Conservation (phyloP, 2,113 vertebrate genomes). For the Myiagra hebetior region DNA sequence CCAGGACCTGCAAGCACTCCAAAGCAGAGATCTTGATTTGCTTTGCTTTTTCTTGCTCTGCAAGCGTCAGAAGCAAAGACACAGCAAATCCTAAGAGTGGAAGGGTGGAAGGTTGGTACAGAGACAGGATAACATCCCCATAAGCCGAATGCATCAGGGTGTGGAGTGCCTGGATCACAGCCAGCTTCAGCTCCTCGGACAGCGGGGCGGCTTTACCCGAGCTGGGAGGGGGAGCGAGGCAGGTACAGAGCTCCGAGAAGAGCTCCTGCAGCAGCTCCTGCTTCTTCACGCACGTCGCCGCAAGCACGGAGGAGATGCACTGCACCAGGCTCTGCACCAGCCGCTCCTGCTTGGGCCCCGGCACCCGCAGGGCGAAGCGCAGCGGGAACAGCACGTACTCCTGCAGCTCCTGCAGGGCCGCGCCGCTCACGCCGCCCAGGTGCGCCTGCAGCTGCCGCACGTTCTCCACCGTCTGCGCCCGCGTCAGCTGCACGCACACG, state of each 20-base stretch:
- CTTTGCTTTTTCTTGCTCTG: slow-evolving; percentile 83
- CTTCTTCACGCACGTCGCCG: slow-evolving; percentile 80
- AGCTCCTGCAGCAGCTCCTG: slow-evolving; percentile 83
- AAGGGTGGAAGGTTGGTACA: slow-evolving; percentile 82
- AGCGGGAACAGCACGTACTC: slow-evolving; percentile 93
- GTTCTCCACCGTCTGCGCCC: slow-evolving; percentile 77
- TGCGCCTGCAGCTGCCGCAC: slow-evolving; percentile 73
- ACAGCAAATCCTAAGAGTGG: slow-evolving; percentile 86
- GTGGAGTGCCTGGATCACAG: slow-evolving; percentile 76
- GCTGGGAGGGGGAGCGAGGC: slow-evolving; percentile 75
- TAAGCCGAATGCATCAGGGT: slow-evolving; percentile 84
- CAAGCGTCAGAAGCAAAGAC: slow-evolving; percentile 83
- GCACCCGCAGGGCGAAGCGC: slow-evolving; percentile 83
- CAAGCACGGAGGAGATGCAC: slow-evolving; percentile 79
- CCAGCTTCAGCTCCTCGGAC: slow-evolving; percentile 86
- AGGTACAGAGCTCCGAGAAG: slow-evolving; percentile 86
- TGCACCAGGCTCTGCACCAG: slow-evolving; percentile 80
- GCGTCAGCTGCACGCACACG: slow-evolving; percentile 84
- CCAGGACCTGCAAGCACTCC: slow-evolving; percentile 80
- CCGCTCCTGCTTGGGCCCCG: slow-evolving; percentile 76
- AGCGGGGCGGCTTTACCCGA: slow-evolving; percentile 58
- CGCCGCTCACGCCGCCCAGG: slow-evolving; percentile 74
- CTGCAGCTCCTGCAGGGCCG: slow-evolving; percentile 88
- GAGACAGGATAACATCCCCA: slow-evolving; percentile 74
- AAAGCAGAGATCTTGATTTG: slow-evolving; percentile 80